Evolutionary conservation across 1,140 invertebrate species (phyloP), one percentile per base, ranked within the genome.

Genomic region (Pseudobourletiella spinata): DNA sequence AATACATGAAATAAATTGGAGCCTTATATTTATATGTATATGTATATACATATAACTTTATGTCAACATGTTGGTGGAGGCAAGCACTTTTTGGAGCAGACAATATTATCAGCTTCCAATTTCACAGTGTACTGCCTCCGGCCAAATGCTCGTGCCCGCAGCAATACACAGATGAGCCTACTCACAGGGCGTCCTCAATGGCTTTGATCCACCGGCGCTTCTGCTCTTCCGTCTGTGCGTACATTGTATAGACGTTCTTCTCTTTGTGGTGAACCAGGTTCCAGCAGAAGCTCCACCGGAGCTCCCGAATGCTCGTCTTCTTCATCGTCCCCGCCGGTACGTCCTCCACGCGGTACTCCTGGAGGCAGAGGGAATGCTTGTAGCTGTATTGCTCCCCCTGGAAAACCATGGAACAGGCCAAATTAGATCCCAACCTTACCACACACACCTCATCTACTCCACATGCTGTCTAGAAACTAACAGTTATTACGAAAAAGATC

Each of bases 321-420:
- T 83, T 74, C 16, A 78, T 81, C 59, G 79, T 81, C 58, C 42
- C 61, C 20, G 20, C 63, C 22, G 58, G 70, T 29, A 77, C 80
- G 74, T 93, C 88, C 72, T 97, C 91, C 1, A 97, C 81, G 59
- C 85, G 84, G 77, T 87, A 97, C 71, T 95, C 87, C 54, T 84
- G 82, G 48, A 98, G 78, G 57, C 85, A 82, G 35, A 97, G 80
- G 16, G 86, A 89, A 72, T 91, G 86, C 62, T 92, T 87, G 77
- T 86, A 96, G 71, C 86, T 89, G 76, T 95, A 97, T 71, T 93
- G 89, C 72, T 95, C 91, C 61, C 91, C 88, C 86, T 89, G 73
- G 48, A 77, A 75, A 66, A 39, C n/a, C 8, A 39, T 39, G n/a
- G n/a, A n/a, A n/a, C n/a, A n/a, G n/a, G n/a, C n/a, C n/a, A 11